A percentile compares a stretch with the other conserved stretches of the same genome.
phyloP scores from a whole-genome alignment of 2,113 vertebrate species.

The Delphinapterus leucas region DNA sequence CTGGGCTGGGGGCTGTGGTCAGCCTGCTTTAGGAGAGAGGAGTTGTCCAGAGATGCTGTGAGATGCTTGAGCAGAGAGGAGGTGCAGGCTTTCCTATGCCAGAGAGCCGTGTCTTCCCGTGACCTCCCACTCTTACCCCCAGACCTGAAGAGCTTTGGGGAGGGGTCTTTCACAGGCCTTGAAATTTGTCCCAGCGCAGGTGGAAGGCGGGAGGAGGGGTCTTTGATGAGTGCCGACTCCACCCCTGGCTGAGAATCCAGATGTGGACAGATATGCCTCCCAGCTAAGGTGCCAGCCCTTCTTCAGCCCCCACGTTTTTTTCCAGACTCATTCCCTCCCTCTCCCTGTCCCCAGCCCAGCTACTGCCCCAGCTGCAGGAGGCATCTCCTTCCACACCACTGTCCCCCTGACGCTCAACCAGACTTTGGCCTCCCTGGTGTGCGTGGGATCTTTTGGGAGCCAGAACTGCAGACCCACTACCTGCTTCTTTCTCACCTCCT shows the following conservation, averaged over 20 bases:
- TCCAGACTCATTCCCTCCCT: neutral
- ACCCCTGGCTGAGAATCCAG: neutral
- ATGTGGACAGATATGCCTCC: neutral
- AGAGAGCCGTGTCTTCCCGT: neutral
- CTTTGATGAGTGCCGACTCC: neutral
- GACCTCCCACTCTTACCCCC: neutral
- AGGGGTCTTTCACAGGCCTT: neutral
- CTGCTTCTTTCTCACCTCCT: neutral
- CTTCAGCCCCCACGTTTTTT: neutral
- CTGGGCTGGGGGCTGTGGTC: neutral
- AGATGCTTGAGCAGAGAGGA: neutral
- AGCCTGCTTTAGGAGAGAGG: neutral
- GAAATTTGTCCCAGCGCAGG: neutral
- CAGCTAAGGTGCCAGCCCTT: neutral
- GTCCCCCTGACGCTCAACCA: neutral
- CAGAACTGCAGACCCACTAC: neutral
- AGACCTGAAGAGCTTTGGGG: neutral
- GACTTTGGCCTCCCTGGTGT: neutral
- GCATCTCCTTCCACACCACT: neutral
- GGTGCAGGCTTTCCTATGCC: neutral
- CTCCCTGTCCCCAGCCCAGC: neutral
- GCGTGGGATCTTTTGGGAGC: neutral
- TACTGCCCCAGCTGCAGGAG: neutral
- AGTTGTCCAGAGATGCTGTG: neutral
- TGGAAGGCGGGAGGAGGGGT: neutral